Evolutionary conservation across 2,888 invertebrate species (phyloP).

Genomic region (Mimachlamys varia): DNA sequence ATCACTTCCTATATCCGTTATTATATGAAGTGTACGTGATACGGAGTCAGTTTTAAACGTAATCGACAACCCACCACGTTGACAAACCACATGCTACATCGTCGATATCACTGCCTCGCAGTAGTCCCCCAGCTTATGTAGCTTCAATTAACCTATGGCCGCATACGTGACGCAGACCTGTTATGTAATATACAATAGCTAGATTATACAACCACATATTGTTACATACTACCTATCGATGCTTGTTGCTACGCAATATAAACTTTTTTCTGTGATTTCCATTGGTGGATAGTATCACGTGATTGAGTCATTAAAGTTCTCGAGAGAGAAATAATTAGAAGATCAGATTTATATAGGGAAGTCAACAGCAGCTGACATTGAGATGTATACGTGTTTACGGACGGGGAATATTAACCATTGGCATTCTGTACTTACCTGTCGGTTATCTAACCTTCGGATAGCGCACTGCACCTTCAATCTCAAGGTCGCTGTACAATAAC

Average conservation of each 20-base stretch:
- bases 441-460: not conserved
- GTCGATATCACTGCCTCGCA: no score
- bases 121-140: no score
- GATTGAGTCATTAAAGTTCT: not conserved
- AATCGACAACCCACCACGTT: not conserved
- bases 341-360: no score
- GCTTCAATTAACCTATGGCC: no score
- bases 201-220: not conserved
- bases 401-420: no score
- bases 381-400: no score
- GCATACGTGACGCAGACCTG: no score
- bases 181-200: not conserved
- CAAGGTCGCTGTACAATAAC: not conserved
- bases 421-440: not conserved
- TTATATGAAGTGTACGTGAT: no score
- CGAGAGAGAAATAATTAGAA: no score
- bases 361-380: no score
- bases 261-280: not conserved
- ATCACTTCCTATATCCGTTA: no score
- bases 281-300: not conserved
- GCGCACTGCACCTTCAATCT: not conserved
- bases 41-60: not conserved
- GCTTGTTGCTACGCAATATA: not conserved
- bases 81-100: no score
- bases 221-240: not conserved